Evolutionary conservation across 2,797 vertebrate genomes (phyloP).

Genomic region (Onychomys torridus): DNA sequence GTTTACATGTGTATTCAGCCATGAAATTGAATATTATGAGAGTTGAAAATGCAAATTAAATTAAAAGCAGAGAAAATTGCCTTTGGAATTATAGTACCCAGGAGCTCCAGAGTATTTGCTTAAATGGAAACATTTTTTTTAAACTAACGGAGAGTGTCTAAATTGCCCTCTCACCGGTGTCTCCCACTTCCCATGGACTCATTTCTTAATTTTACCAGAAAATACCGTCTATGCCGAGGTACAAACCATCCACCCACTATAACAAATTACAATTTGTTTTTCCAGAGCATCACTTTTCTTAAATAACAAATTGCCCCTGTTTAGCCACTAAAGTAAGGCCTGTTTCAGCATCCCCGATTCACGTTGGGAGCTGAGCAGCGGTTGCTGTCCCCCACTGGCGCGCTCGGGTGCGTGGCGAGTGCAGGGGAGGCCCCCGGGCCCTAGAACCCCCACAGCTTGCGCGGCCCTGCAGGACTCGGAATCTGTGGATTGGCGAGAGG

Average conservation of each 20-base stretch:
- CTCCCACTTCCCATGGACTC: background rate
- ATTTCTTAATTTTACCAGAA: slow-evolving; percentile 15
- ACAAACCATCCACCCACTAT: background rate
- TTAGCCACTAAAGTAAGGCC: background rate
- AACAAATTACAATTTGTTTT: background rate
- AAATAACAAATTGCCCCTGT: background rate
- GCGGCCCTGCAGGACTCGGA: background rate
- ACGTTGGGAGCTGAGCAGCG: background rate
- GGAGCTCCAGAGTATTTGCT: slow-evolving; percentile 64
- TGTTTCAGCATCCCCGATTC: background rate
- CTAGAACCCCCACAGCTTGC: background rate
- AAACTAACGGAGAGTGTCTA: background rate
- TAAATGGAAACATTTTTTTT: slow-evolving; percentile 43
- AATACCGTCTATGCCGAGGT: background rate
- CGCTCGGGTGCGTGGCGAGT: fast-evolving
- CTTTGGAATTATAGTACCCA: slow-evolving; percentile 66
- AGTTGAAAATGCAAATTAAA: slow-evolving; percentile 78
- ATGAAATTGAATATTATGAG: slow-evolving; percentile 85
- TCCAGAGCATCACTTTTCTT: background rate
- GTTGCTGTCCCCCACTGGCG: background rate
- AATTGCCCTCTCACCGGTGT: background rate
- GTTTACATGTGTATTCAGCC: slow-evolving; percentile 82
- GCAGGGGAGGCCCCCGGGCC: fast-evolving
- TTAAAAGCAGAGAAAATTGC: slow-evolving; percentile 73
- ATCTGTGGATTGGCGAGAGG: fast-evolving